Evolutionary conservation across 1,140 invertebrate species (phyloP), one percentile per base, ranked within the genome.

Genomic region (Procambarus virginalis): DNA sequence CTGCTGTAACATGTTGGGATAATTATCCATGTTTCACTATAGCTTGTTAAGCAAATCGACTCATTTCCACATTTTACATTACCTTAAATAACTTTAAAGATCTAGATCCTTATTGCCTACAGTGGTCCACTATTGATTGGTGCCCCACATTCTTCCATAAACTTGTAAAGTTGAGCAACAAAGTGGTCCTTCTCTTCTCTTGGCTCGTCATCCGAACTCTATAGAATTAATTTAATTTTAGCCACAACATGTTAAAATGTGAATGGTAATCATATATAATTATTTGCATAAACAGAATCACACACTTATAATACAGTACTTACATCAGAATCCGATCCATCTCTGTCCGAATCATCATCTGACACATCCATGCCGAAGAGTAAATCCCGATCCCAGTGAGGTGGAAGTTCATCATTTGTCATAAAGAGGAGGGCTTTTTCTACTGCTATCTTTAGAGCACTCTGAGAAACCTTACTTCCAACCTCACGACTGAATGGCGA

Each of bases 101-200:
- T 99, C 98, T 55, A 99, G 96, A 93, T 99, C 98, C 91, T 96
- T 96, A 88, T 95, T 96, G 60, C 96, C 96, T 83, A 99, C 97
- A 86, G 96, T 96, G 98, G 98, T 91, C 97, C 97, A 94, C 98
- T 97, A 93, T 99, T 99, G 46, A 99, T 96, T 0, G 98, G 98
- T 1, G 98, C 99, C 12, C 98, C 97, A 77, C 98, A 95, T 93
- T 99, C 98, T 93, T 99, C 99, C 98, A 99, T 99, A 93, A 99
- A 99, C 94, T 99, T 99, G 94, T 99, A 99, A 0, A 99, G 93
- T 92, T 99, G 98, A 8, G 98, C 98, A 12, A 99, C 98, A 95
- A 99, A 99, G 90, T 97, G 96, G 94, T 99, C 98, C 93, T 99
- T 99, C 93, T 99, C 98, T 94, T 99, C 98, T 48, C 96, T 96